These are phyloP conservation scores for Chrysaora quinquecirrha DNA, from an alignment of 30 jellyfish, hydroid and myxozoan species.

Conservation along the genomic window DNA sequence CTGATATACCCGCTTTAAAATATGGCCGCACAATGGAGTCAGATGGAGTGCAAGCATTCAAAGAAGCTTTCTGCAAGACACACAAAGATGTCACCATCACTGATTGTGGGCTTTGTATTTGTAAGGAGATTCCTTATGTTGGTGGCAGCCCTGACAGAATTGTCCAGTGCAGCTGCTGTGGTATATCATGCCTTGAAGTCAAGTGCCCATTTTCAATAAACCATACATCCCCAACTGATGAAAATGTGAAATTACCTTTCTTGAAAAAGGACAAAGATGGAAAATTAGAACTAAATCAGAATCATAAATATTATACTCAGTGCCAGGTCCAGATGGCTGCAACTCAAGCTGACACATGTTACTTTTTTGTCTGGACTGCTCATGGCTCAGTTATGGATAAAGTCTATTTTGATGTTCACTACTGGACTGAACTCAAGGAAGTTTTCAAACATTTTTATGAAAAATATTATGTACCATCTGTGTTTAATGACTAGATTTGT, in stretches of 20 bases:
- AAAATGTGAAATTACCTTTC: neutral
- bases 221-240: constrained; percentile 29
- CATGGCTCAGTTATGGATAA: constrained; percentile 10
- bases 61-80: constrained; percentile 14
- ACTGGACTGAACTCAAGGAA: constrained; percentile 14
- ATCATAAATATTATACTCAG: constrained; percentile 55
- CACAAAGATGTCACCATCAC: constrained; percentile 21
- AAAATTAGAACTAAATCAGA: neutral
- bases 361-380: constrained; percentile 58
- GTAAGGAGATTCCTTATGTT: constrained; percentile 41
- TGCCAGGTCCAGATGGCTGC: constrained; percentile 64
- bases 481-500: neutral
- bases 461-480: neutral
- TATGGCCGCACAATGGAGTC: constrained; percentile 66
- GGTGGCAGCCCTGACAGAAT: constrained; percentile 45
- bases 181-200: constrained; percentile 32
- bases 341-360: constrained; percentile 37
- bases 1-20: constrained; percentile 68
- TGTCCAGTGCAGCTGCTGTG: constrained; percentile 33
- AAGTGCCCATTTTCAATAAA: constrained; percentile 31
- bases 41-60: constrained; percentile 4
- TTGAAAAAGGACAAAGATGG: neutral
- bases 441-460: neutral
- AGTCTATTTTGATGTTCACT: constrained; percentile 4
- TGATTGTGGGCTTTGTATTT: constrained; percentile 53